Conservation (phyloP, 35 echinoderm and acorn worm species). For the Diadema setosum region DNA sequence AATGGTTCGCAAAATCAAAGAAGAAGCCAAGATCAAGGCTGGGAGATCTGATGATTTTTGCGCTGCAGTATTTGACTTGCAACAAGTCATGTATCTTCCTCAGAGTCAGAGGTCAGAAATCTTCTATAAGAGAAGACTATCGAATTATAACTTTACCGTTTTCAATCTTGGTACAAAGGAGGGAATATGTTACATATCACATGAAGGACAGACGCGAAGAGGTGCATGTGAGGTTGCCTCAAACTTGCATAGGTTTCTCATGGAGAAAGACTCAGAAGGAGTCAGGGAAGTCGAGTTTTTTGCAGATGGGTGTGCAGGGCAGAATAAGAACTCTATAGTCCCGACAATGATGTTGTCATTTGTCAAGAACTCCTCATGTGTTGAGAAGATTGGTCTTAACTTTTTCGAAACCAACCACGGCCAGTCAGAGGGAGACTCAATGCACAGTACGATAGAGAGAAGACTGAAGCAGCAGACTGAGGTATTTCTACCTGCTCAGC, state of each 20-base stretch:
- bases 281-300: constrained; percentile 46
- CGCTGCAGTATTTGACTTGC: constrained; percentile 42
- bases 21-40: background rate
- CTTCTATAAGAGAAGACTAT: constrained; percentile 56
- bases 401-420: constrained; percentile 68
- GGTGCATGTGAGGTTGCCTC: constrained; percentile 49
- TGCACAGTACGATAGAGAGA: constrained; percentile 72
- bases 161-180: constrained; percentile 45
- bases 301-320: constrained; percentile 65
- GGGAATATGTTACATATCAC: constrained; percentile 40
- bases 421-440: constrained; percentile 59
- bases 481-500: constrained; percentile 7
- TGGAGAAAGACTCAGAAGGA: constrained; percentile 12
- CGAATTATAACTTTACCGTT: constrained; percentile 60
- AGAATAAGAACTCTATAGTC: constrained; percentile 71
- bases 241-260: constrained; percentile 10
- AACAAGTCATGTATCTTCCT: constrained; percentile 63
- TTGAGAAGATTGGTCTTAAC: constrained; percentile 38
- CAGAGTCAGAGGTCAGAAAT: constrained; percentile 35
- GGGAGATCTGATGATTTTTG: background rate
- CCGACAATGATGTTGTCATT: constrained; percentile 72
- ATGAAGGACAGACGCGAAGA: constrained; percentile 38
- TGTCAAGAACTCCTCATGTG: background rate
- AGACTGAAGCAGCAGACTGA: background rate
- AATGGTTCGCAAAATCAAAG: constrained; percentile 20